Evolutionary conservation across 2,113 vertebrate genomes (phyloP).

Genomic region (Bos javanicus): DNA sequence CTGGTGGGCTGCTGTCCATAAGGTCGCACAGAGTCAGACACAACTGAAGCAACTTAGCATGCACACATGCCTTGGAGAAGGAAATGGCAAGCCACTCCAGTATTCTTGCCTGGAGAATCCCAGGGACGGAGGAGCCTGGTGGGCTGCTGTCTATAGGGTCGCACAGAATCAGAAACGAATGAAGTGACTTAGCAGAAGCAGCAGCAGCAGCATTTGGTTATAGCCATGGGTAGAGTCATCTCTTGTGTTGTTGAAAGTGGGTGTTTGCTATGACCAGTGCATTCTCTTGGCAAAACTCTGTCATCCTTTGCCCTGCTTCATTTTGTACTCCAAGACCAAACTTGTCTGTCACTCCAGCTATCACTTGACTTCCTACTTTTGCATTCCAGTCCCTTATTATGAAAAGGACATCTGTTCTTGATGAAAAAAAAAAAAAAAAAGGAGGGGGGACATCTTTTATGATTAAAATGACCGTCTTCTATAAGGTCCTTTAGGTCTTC

Average conservation of each 20-base stretch:
- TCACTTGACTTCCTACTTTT: not conserved
- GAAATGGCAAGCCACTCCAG: not conserved
- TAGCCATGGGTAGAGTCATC: not conserved
- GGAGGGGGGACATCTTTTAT: not conserved
- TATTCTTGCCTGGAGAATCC: not conserved
- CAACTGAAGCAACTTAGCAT: not conserved
- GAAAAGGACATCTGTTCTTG: not conserved
- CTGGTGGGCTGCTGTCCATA: not conserved
- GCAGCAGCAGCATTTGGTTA: not conserved
- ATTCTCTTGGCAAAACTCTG: not conserved
- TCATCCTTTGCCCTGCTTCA: not conserved
- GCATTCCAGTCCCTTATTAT: not conserved
- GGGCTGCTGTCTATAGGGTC: not conserved
- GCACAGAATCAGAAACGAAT: fast-evolving
- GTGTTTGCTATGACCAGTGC: not conserved
- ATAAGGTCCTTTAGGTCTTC: not conserved
- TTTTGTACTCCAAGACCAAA: not conserved
- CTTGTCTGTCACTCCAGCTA: not conserved
- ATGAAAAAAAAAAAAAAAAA: not conserved
- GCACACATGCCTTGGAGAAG: not conserved
- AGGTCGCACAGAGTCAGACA: fast-evolving
- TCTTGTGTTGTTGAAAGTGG: not conserved
- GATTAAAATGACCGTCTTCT: not conserved
- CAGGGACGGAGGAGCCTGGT: not conserved
- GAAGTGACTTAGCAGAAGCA: not conserved